phyloP scores from a whole-genome alignment of 2,797 vertebrate genomes.

The Hozukius guyotensis region DNA sequence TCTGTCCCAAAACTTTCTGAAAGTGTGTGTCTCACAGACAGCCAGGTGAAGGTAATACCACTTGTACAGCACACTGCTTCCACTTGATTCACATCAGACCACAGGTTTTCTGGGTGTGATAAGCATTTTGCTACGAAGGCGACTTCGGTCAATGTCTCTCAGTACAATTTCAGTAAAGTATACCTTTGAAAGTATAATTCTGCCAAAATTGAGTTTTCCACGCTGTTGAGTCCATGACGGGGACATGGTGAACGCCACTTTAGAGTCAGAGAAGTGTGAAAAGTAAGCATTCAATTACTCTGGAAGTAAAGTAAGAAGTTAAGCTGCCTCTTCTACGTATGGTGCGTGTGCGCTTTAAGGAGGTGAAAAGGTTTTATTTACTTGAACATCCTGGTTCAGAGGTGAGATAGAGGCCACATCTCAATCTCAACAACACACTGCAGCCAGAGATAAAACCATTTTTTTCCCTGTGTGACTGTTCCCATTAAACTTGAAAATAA shows the following conservation, averaged over 20 bases:
- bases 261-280: slow-evolving; percentile 47
- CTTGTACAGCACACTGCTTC: neutral
- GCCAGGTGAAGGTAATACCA: neutral
- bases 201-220: slow-evolving; percentile 58
- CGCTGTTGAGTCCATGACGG: slow-evolving; percentile 48
- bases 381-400: slow-evolving; percentile 6
- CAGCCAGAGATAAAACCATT: neutral
- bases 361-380: slow-evolving; percentile 24
- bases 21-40: neutral
- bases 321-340: slow-evolving; percentile 12
- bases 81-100: slow-evolving; percentile 19
- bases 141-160: slow-evolving; percentile 22
- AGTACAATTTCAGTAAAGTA: slow-evolving; percentile 33
- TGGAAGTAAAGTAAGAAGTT: slow-evolving; percentile 32
- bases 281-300: slow-evolving; percentile 50
- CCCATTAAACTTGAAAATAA: neutral
- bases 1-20: neutral
- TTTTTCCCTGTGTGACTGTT: neutral
- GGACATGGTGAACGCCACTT: slow-evolving; percentile 49
- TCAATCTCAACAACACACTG: neutral
- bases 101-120: slow-evolving; percentile 14
- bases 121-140: slow-evolving; percentile 1
- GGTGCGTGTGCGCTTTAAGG: neutral
- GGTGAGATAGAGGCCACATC: slow-evolving; percentile 6
- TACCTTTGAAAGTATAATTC: slow-evolving; percentile 48